Base-by-base conservation (phyloP, 2,113 vertebrate species). In the Calidris pygmaea region DNA sequence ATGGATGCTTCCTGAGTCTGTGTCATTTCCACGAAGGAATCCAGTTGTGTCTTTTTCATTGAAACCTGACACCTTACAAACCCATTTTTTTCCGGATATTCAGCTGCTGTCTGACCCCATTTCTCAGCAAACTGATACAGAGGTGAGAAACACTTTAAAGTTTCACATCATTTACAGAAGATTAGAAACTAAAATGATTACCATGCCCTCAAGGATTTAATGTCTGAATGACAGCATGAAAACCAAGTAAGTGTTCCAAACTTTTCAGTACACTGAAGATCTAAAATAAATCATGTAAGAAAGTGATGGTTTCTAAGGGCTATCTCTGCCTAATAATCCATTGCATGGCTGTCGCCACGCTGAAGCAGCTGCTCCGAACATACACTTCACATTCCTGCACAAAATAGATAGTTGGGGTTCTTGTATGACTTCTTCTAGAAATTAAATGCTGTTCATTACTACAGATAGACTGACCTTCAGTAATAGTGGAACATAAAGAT, bases 1-100 rank as follows among this genome's bases (percentile, higher is more conserved):
- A 7, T 98, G 98, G 98, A 43, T 96, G 55, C 96, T 98, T 76
- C 97, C 98, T 34, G 96, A 98, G 21, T 63, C 53, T 14, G 22
- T 95, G 13, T 85, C 90, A 5, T 48, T 96, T 67, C 94, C 98
- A 18, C 79, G 5, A 67, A 73, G 50, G 8, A 94, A 85, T 80
- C 89, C 55, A 21, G 12, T 79, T 63, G 85, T 97, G 7, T 90
- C 82, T 56, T 70, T 98, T 77, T 91, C 48, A 41, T 35, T 68
- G 30, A 92, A 39, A 26, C 26, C 88, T 23, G 74, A 77, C 71
- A 43, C 60, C 1, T 96, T 34, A 65, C 18, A 52, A 41, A 35
- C 21, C 68, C 29, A 52, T 22, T 95, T 98, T 85, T 98, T 98
- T 13, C 98, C 95, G 6, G 89, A 97, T 3, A 90, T 97, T 10